Base-by-base conservation (phyloP, 1,140 invertebrate species). In the Papilio helenus region DNA sequence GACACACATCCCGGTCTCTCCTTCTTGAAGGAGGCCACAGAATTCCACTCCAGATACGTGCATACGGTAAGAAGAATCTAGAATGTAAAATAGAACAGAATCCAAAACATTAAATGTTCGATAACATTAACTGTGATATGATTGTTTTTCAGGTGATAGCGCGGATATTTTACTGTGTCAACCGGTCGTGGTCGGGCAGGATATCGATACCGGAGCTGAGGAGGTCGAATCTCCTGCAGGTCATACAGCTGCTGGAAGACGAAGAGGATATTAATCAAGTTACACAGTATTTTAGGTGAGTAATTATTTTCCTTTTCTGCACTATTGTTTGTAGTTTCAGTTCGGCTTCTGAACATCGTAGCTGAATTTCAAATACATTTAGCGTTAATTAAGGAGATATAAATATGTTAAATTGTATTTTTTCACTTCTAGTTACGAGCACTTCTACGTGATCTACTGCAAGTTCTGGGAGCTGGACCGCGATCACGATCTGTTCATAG, bases 371-470 rank as follows among this genome's bases (percentile, higher is more conserved):
- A 46, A 46, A 46, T 46, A 4, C 9, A 1, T 46, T 46, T 14
- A 42, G 39, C 39, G 8, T n/a, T n/a, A n/a, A n/a, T n/a, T n/a
- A n/a, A n/a, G n/a, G n/a, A n/a, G n/a, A n/a, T n/a, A 42, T 42
- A 42, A 42, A 42, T 42, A 42, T 42, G 44, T 4, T 46, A 46
- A 46, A 46, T 46, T 16, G 10, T 29, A 39, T 72, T n/a, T 72
- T 72, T n/a, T 39, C n/a, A 39, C 14, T 94, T 95, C 98, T 95
- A 99, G 98, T 89, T 99, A 99, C 93, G 99, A 99, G 94, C 99
- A 99, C 95, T 99, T 99, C 95, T 99, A 99, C 95, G 99, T 99
- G 29, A 99, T 99, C 89, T 99, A 99, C 93, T 99, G 99, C 95
- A 99, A 99, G 95, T 99, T 99, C 95, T 99, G 99, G 99, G 99